Evolutionary conservation across 1,140 invertebrate genomes (phyloP).

Genomic region (Teleopsis dalmanni): DNA sequence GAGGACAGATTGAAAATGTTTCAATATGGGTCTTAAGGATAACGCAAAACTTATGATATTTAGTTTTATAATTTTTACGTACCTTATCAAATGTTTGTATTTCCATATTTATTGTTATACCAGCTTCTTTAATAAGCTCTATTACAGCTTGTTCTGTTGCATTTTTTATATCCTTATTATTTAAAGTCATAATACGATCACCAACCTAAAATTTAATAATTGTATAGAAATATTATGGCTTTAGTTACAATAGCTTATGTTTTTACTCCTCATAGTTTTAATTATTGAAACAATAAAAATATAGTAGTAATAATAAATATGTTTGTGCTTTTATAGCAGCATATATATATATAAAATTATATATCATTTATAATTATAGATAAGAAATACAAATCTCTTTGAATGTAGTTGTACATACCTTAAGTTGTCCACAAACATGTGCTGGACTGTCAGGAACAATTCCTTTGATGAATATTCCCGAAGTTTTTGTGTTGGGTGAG

Average conservation of each 20-base stretch:
- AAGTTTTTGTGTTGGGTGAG: conserved; percentile 51
- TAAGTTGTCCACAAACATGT: conserved; percentile 76
- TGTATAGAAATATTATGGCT: not conserved
- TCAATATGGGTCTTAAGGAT: too few species aligned
- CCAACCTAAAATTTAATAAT: conserved; percentile 57
- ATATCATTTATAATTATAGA: not conserved
- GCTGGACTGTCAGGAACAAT: conserved; percentile 93
- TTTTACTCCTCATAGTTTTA: too few species aligned
- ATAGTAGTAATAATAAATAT: not conserved
- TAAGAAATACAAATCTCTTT: not conserved
- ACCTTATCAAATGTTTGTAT: conserved; percentile 72
- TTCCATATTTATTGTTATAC: conserved; percentile 81
- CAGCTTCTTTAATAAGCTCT: conserved; percentile 87
- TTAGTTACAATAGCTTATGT: too few species aligned
- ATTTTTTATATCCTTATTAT: conserved; percentile 80
- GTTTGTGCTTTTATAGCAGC: not conserved
- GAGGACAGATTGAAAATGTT: too few species aligned
- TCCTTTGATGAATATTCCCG: conserved; percentile 97
- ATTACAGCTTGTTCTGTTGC: conserved; percentile 92
- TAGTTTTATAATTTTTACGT: not conserved
- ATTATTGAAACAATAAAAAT: too few species aligned
- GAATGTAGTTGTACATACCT: conserved; percentile 50
- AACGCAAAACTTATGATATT: not conserved
- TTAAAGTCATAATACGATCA: conserved; percentile 88
- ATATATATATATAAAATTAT: not conserved